Evolutionary conservation across 1,140 invertebrate species (phyloP), one percentile per base, ranked within the genome.

Genomic region (Zaprionus nigranus): DNA sequence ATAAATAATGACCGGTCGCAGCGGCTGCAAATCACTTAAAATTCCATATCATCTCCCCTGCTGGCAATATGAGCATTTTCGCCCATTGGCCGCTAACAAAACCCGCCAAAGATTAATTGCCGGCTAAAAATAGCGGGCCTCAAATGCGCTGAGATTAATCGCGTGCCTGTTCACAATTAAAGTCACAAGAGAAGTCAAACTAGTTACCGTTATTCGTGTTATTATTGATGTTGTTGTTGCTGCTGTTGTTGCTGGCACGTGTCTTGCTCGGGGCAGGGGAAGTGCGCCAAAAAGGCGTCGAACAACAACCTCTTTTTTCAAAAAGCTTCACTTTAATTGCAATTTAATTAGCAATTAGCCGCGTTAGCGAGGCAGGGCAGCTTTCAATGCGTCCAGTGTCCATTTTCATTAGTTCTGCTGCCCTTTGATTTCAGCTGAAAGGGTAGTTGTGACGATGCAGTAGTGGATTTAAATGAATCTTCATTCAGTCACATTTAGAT

Each of bases 11-110:
- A 66, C 67, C 74, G 34, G 51, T 26, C 68, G n/a, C 61, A 60
- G 69, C 30, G 57, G 69, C 69, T 72, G 81, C 84, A 81, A 88
- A 88, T 88, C 85, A 79, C 84, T 90, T 88, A 88, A 88, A 90
- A 88, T 88, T 84, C 85, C 84, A 81, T 57, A 75, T 22, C 43
- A 7, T 20, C 43, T 49, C 43, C 5, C 69, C 61, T 57, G 74
- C 68, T 65, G 68, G 61, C 46, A 65, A 56, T 57, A 20, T 38
- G n/a, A 30, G 46, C 3, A 51, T 58, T 61, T 61, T 67, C 17
- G 56, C 40, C 43, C 59, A 40, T 28, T 15, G 46, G 46, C 20
- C 12, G n/a, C 40, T 30, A 26, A 24, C 43, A 46, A 56, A 38
- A 56, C 38, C 28, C 54, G 36, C 26, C 43, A 43, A 56, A 76